Base-by-base conservation (phyloP, 1,140 invertebrate genomes). In the Leptoteleia sp. region DNA sequence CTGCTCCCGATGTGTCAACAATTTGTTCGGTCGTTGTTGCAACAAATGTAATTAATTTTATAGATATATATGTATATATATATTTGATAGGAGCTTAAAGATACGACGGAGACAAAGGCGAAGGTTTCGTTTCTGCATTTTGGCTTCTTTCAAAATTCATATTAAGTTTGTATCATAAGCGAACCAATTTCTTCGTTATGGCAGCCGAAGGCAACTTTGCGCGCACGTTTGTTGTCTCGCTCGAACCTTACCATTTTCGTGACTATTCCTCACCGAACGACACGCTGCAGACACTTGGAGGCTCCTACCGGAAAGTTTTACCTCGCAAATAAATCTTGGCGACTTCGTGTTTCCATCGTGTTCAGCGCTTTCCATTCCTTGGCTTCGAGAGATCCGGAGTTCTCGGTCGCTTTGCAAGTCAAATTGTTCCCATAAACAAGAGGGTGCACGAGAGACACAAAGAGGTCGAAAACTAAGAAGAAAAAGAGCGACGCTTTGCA, bases 351-450 rank as follows among this genome's bases (percentile, higher is more conserved):
- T 80, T 80, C 72, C 72, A 79, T 71, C 77, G 78, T 76, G 61
- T 76, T 76, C 72, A 76, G 55, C 67, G 78, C 68, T 75, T 77
- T 73, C 64, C 70, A 62, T 81, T 75, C 75, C 65, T 71, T 67
- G 65, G 75, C 62, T 77, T 75, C 43, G 52, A 61, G 65, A 77
- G 57, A 75, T 75, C 71, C 75, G 75, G 64, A 75, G 62, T 78
- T 81, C 79, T 76, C 77, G 59, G 35, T 71, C 64, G 76, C 81
- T 88, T 87, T 87, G 86, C 86, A 87, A 88, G 83, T 88, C 85
- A 86, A 87, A 87, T 87, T 73, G 79, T 81, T 59, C 72, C 54
- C 61, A 79, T 81, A 83, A 84, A 83, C 80, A 82, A 82, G 67
- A 80, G 59, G 62, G 59, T 38, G 68, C 52, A 84, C 76, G 59